Evolutionary conservation across 92 coral and sea anemone species (phyloP), one percentile per base, ranked within the genome.

Genomic region (Palythoa grandiflora): DNA sequence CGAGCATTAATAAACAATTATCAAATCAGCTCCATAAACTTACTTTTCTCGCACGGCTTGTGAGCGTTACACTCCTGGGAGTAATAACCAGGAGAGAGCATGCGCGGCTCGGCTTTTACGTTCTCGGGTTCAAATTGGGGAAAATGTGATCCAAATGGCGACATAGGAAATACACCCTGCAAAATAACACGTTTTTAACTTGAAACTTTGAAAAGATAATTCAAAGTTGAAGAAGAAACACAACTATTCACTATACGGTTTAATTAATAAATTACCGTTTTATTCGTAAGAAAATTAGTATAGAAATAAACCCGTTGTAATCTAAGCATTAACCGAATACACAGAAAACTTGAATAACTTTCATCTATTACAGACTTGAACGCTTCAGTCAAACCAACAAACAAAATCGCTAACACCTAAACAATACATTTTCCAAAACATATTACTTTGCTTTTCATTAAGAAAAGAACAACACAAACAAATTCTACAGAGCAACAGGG

Each of bases 11-110:
- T 6, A 1, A 17, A 3, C 1, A 20, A 61, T 1, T 17, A 16
- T n/a, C 9, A 21, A 61, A 61, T 61, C 21, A 17, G 3, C 20
- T n/a, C 74, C 2, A 5, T 68, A 36, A 68, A 68, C 92, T 52
- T 63, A 94, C 98, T 95, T 53, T 17, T 89, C 68, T 97, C 99
- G 71, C 99, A 97, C 44, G 96, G 98, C 74, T 97, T 97, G 86
- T 97, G 99, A 4, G 99, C 95, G 79, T 97, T 97, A 68, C 99
- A 97, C 80, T 97, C 99, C 90, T 95, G 98, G 76, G 98, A 96
- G 86, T 97, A 97, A 83, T 97, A 97, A 7, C 99, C 99, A 1
- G 99, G 98, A 11, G 97, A 93, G 38, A 97, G 93, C 98, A 94
- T 95, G 91, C 98, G 98, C 77, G 96, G 89, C 37, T 72, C 73